Evolutionary conservation across 2,888 invertebrate species (phyloP).

Genomic region (Drosophila helvetica): DNA sequence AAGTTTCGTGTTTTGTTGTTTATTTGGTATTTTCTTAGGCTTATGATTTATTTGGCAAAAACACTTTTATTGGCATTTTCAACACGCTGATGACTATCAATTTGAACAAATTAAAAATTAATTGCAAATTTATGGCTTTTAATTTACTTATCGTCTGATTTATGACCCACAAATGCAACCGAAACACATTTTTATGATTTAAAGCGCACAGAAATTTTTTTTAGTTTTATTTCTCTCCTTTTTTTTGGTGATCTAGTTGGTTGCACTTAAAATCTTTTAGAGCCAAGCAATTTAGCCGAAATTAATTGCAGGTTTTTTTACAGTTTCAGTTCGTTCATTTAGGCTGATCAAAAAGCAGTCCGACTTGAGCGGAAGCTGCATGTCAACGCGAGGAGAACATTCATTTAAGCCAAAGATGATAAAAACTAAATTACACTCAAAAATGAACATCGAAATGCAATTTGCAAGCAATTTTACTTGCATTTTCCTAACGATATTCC

Average conservation of each 20-base stretch:
- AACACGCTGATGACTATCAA: conserved; percentile 70
- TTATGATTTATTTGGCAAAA: conserved; percentile 65
- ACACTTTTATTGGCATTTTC: conserved; percentile 58
- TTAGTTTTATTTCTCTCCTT: conserved; percentile 13
- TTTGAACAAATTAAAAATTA: conserved; percentile 81
- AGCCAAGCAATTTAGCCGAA: conserved; percentile 33
- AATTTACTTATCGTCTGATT: conserved; percentile 79
- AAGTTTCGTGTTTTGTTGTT: background rate
- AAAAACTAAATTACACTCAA: conserved; percentile 18
- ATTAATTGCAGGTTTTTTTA: conserved; percentile 55
- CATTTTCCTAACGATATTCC: conserved; percentile 63
- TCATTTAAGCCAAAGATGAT: conserved; percentile 23
- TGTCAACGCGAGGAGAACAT: conserved; percentile 47
- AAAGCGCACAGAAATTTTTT: conserved; percentile 33
- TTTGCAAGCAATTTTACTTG: conserved; percentile 33
- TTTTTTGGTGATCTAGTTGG: conserved; percentile 29
- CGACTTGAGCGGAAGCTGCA: conserved; percentile 56
- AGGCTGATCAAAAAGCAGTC: conserved; percentile 53
- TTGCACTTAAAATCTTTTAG: conserved; percentile 58
- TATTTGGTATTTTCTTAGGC: background rate
- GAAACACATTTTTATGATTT: conserved; percentile 40
- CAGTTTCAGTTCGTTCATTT: conserved; percentile 32
- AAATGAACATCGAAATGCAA: conserved; percentile 24
- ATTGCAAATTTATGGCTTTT: conserved; percentile 82
- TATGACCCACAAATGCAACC: conserved; percentile 54